A percentile compares a stretch with the other conserved stretches of the same genome.
Evolutionary conservation across 2,888 invertebrate genomes (phyloP).

Genomic region (Agelastica alni): DNA sequence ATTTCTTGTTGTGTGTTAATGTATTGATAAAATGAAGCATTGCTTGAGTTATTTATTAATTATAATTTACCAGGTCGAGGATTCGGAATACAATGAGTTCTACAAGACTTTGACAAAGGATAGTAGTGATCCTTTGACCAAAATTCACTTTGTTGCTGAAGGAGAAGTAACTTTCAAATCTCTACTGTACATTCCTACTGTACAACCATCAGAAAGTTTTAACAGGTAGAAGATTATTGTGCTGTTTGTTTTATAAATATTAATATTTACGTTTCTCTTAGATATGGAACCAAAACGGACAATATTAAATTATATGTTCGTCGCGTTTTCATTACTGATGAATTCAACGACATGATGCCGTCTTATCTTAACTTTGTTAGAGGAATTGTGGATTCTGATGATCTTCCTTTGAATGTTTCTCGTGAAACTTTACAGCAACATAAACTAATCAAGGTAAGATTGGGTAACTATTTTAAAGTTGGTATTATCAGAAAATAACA

Average conservation of each 20-base stretch:
- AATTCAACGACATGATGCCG: slow-evolving; percentile 99
- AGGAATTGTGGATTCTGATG: slow-evolving; percentile 98
- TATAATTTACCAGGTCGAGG: too few relatives aligned
- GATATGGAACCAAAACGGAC: slow-evolving; percentile 90
- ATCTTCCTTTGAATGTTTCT: slow-evolving; percentile 96
- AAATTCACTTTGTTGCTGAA: slow-evolving; percentile 96
- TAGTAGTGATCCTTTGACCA: slow-evolving; percentile 77
- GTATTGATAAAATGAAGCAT: too few relatives aligned
- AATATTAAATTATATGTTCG: slow-evolving; percentile 97
- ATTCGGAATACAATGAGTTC: slow-evolving; percentile 92
- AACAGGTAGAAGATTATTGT: slow-evolving; percentile 57
- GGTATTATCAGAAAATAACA: too few relatives aligned
- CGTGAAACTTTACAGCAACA: slow-evolving; percentile 98
- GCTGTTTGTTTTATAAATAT: background rate
- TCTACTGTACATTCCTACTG: slow-evolving; percentile 89
- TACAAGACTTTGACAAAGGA: slow-evolving; percentile 96
- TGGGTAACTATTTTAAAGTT: too few relatives aligned
- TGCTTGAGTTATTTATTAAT: too few relatives aligned
- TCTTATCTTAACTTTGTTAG: slow-evolving; percentile 94
- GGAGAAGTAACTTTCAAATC: slow-evolving; percentile 99
- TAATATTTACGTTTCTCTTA: slow-evolving; percentile 51
- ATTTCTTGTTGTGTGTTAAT: too few relatives aligned
- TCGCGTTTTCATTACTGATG: slow-evolving; percentile 98
- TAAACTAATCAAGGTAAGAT: slow-evolving; percentile 84
- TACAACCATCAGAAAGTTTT: slow-evolving; percentile 91